These are phyloP conservation scores for Lepidocyrtoides sp. DNA, from an alignment of 2,888 invertebrate genomes.

Conservation along the genomic window DNA sequence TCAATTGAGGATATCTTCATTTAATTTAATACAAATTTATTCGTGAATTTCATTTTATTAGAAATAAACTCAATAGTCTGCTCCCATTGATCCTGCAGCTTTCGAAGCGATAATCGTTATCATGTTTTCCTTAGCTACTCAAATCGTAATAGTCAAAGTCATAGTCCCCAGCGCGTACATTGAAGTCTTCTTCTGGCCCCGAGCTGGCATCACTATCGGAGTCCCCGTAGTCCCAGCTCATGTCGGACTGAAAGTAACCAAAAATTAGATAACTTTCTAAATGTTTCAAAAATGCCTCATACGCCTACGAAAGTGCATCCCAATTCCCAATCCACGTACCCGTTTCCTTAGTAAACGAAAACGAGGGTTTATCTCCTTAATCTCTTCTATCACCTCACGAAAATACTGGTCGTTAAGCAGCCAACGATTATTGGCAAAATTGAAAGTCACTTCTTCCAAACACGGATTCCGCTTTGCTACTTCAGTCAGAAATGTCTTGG, in stretches of 20 bases:
- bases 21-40: too few species aligned
- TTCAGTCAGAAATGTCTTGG: constrained; percentile 46
- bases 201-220: constrained; percentile 71
- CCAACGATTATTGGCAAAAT: constrained; percentile 40
- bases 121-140: constrained; percentile 38
- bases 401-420: constrained; percentile 35
- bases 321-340: not conserved
- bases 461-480: constrained; percentile 76
- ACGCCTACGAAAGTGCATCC: too few species aligned
- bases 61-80: too few species aligned
- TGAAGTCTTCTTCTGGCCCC: not conserved
- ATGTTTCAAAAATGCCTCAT: not conserved
- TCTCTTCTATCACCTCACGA: not conserved
- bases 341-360: constrained; percentile 46
- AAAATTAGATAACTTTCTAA: not conserved
- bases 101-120: not conserved
- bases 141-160: constrained; percentile 34
- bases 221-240: constrained; percentile 68
- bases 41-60: too few species aligned
- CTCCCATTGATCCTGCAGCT: too few species aligned
- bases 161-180: constrained; percentile 47
- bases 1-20: too few species aligned
- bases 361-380: constrained; percentile 58
- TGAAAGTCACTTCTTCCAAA: constrained; percentile 66
- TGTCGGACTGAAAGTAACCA: constrained; percentile 55